phyloP scores from a whole-genome alignment of 2,888 invertebrate genomes.

The Drosophila putrida region DNA sequence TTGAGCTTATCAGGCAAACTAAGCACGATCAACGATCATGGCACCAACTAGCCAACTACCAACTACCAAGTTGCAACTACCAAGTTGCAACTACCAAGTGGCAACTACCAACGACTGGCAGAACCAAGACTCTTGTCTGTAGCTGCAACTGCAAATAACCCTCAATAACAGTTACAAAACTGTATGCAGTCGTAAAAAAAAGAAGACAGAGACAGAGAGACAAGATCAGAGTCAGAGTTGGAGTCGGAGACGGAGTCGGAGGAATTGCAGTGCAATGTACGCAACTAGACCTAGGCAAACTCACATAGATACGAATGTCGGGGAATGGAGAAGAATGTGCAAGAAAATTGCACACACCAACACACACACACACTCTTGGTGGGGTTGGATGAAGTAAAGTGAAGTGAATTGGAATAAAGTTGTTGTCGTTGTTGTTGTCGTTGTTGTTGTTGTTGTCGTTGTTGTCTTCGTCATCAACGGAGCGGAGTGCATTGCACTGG shows the following conservation, averaged over 20 bases:
- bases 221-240: conserved; percentile 16
- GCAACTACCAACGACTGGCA: conserved; percentile 30
- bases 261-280: conserved; percentile 42
- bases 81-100: conserved; percentile 11
- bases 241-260: conserved; percentile 16
- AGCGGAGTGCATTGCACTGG: conserved; percentile 81
- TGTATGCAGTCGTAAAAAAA: conserved; percentile 67
- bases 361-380: conserved; percentile 27
- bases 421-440: conserved; percentile 36
- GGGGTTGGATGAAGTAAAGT: conserved; percentile 43
- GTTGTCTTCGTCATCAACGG: conserved; percentile 49
- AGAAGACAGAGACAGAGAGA: conserved; percentile 11
- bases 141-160: conserved; percentile 71
- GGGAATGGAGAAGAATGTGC: conserved; percentile 65
- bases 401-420: conserved; percentile 51
- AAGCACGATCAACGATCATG: conserved; percentile 80
- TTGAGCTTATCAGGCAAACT: conserved; percentile 77
- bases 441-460: conserved; percentile 10
- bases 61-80: conserved; percentile 33
- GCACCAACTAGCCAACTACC: conserved; percentile 45
- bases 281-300: conserved; percentile 59
- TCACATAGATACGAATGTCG: conserved; percentile 40
- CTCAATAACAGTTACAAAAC: conserved; percentile 82
- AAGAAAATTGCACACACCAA: conserved; percentile 68
- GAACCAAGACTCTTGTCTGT: conserved; percentile 41